Evolutionary conservation across 2,888 invertebrate genomes (phyloP), one percentile per base, ranked within the genome.

Genomic region (Pantelozetes paolii): DNA sequence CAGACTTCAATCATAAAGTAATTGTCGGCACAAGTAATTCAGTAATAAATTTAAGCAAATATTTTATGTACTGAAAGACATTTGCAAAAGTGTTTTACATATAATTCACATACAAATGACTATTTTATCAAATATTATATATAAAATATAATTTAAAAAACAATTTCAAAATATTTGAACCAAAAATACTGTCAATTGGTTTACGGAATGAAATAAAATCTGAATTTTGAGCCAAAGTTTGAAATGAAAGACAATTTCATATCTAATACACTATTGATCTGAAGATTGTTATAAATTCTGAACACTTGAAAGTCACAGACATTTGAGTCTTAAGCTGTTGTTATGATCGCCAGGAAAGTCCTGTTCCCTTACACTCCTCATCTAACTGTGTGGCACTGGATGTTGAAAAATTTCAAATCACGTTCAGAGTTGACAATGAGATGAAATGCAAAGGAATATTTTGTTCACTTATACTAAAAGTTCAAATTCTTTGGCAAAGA

Each of bases 371-470:
- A 5, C 15, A n/a, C 5, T 50, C 50, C 20, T 15, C 20, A 18
- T 5, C 50, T 50, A 18, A 9, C 50, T 50, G n/a, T 50, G n/a
- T 15, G n/a, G n/a, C n/a, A n/a, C 50, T 50, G 8, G n/a, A 50
- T 50, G n/a, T 50, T 50, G 26, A 59, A n/a, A 28, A 59, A 28
- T 59, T 59, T 59, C 59, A 30, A 5, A 23, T 59, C 59, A 59
- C 59, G 59, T 59, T 23, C 28, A 59, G 59, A 59, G 59, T 59
- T 59, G 59, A 59, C 59, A 59, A 59, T 59, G 15, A 9, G 9
- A 5, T 50, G 50, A 11, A 50, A 50, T 36, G 36, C 50, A 59
- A 20, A 23, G 28, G 2, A 59, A 59, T 59, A 28, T 28, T 50
- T 6, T n/a, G 50, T 20, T 50, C n/a, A 50, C 18, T n/a, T 13